phyloP scores from a whole-genome alignment of 2,113 vertebrate genomes.

The Rattus norvegicus region GRCr8 NC_086019.1:233828501-233829000 shows the following conservation, averaged over 20 bases:
- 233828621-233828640: background rate
- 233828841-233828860: background rate
- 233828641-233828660: background rate
- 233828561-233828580: background rate
- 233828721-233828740: background rate
- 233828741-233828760: background rate
- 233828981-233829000: background rate
- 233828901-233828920: background rate
- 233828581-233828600: background rate
- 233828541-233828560: background rate
- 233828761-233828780: background rate
- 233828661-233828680: background rate
- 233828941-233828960: background rate
- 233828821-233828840: background rate
- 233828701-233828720: background rate
- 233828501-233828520: background rate
- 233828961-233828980: background rate
- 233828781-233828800: too few species aligned
- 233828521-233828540: too few species aligned
- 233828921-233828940: background rate
- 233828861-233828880: background rate
- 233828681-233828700: background rate
- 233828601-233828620: background rate
- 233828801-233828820: background rate
- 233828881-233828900: background rate